These are phyloP conservation scores for Drosophila pectinifera DNA, from an alignment of 1,140 invertebrate genomes.

Conservation along the genomic window DNA sequence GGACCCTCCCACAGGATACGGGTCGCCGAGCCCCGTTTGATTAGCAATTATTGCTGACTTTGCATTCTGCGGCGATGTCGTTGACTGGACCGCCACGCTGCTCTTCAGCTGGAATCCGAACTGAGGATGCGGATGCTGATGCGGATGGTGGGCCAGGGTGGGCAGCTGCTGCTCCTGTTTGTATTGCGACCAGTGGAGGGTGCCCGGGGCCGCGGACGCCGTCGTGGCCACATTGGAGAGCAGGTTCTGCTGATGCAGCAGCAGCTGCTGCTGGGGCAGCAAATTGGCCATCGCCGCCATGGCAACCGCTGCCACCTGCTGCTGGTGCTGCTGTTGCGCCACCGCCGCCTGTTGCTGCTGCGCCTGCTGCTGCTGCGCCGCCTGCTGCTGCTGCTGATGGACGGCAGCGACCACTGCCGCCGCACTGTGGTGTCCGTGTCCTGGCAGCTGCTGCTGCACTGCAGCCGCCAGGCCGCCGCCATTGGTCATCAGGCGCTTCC, in stretches of 20 bases:
- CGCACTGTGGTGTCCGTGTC: slow-evolving; percentile 65
- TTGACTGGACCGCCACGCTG: slow-evolving; percentile 71
- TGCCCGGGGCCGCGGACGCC: slow-evolving; percentile 58
- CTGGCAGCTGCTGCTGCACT: slow-evolving; percentile 69
- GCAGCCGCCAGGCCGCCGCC: slow-evolving; percentile 67
- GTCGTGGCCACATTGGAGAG: slow-evolving; percentile 72
- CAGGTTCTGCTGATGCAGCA: slow-evolving; percentile 82
- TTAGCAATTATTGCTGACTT: slow-evolving; percentile 84
- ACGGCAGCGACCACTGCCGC: slow-evolving; percentile 67
- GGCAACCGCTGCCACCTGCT: slow-evolving; percentile 81
- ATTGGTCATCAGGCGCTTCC: slow-evolving; percentile 87
- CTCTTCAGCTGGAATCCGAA: slow-evolving; percentile 76
- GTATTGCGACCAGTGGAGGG: slow-evolving; percentile 77
- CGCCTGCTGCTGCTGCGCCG: slow-evolving; percentile 57
- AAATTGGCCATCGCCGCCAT: slow-evolving; percentile 84
- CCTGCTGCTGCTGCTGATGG: slow-evolving; percentile 71
- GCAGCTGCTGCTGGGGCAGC: slow-evolving; percentile 79
- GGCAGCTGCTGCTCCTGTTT: slow-evolving; percentile 70
- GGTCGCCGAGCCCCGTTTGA: slow-evolving; percentile 75
- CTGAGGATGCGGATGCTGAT: slow-evolving; percentile 72
- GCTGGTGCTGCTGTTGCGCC: slow-evolving; percentile 75
- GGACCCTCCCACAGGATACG: slow-evolving; percentile 51
- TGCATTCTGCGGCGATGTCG: slow-evolving; percentile 78
- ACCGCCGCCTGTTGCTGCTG: slow-evolving; percentile 73
- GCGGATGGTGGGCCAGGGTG: slow-evolving; percentile 54